Evolutionary conservation across 2,888 invertebrate species (phyloP).

Genomic region (Mythimna pallens): DNA sequence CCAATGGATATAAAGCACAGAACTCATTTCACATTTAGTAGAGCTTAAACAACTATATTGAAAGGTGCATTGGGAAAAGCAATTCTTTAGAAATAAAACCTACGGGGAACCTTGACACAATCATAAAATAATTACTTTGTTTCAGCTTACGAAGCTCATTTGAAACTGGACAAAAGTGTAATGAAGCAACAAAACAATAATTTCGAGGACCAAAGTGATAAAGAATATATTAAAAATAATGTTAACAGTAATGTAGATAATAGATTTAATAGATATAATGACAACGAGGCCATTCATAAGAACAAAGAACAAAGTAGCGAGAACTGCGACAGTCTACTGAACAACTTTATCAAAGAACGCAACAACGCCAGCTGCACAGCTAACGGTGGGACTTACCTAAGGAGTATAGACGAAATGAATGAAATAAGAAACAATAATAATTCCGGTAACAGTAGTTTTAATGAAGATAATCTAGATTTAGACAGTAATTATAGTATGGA

Average conservation of each 20-base stretch:
- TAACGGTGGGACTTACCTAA: slow-evolving; percentile 6
- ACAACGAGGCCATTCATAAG: slow-evolving; percentile 28
- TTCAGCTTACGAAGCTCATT: slow-evolving; percentile 83
- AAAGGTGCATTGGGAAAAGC: too few species aligned
- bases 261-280: slow-evolving; percentile 47
- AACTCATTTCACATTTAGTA: too few species aligned
- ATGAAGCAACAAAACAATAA: slow-evolving; percentile 51
- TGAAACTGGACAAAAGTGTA: slow-evolving; percentile 67
- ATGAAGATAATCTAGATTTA: slow-evolving; percentile 19
- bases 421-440: slow-evolving; percentile 51
- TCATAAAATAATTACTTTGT: slow-evolving; percentile 45
- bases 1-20: too few species aligned
- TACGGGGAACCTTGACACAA: too few species aligned
- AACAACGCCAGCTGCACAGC: not conserved
- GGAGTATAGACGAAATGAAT: slow-evolving; percentile 54
- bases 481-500: slow-evolving; percentile 31
- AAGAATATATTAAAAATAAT: slow-evolving; percentile 53
- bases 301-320: not conserved
- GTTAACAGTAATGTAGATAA: slow-evolving; percentile 25
- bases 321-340: slow-evolving; percentile 14
- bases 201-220: slow-evolving; percentile 63
- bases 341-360: slow-evolving; percentile 37
- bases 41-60: too few species aligned
- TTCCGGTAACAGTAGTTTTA: slow-evolving; percentile 40
- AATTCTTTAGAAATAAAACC: not conserved